phyloP scores from a whole-genome alignment of 2,888 invertebrate genomes.

The Ephialtes manifestator region DNA sequence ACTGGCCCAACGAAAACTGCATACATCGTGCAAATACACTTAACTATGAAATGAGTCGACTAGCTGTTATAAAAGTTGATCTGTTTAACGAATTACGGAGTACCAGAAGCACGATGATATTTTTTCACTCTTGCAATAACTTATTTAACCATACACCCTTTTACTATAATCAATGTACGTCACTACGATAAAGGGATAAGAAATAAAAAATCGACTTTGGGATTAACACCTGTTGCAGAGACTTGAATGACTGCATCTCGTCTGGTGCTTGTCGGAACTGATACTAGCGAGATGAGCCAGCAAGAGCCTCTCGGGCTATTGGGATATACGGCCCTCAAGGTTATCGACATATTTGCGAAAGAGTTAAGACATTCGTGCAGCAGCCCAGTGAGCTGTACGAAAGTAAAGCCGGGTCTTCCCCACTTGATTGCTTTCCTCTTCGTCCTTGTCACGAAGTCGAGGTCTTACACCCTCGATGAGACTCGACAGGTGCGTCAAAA shows the following conservation, averaged over 20 bases:
- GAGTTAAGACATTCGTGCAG: conserved; percentile 47
- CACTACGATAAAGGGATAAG: neutral
- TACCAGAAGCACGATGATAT: neutral
- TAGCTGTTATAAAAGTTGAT: conserved; percentile 39
- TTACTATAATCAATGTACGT: conserved; percentile 1
- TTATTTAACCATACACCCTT: neutral
- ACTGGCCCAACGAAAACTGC: conserved; percentile 49
- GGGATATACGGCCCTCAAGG: conserved; percentile 80
- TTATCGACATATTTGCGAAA: conserved; percentile 80
- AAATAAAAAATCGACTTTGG: neutral
- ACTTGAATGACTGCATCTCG: conserved; percentile 78
- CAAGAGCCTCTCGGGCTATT: conserved; percentile 75
- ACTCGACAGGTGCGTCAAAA: neutral
- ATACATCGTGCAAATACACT: conserved; percentile 50
- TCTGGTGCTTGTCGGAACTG: conserved; percentile 73
- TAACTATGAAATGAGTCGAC: conserved; percentile 48
- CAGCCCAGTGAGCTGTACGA: conserved; percentile 24
- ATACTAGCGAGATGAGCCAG: conserved; percentile 81
- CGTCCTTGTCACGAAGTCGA: conserved; percentile 63
- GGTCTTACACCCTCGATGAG: conserved; percentile 25
- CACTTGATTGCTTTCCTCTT: conserved; percentile 62
- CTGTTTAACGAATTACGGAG: neutral
- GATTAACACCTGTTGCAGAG: conserved; percentile 44
- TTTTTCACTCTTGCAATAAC: neutral
- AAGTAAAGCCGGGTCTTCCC: conserved; percentile 50